phyloP scores from a whole-genome alignment of 2,888 invertebrate species.

The Ophion obscuratus region DNA sequence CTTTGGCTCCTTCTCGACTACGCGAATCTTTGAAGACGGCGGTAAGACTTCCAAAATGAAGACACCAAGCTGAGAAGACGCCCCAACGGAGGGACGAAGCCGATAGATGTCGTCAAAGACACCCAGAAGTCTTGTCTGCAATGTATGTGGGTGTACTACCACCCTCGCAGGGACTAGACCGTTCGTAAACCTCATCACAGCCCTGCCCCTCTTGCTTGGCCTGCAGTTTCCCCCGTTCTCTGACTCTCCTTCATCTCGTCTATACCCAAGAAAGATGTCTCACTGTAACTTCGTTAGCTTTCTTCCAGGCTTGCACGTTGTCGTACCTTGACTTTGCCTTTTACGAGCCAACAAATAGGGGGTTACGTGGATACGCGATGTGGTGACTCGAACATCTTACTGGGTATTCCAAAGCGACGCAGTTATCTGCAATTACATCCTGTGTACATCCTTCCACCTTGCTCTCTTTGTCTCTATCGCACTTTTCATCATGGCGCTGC shows the following conservation, averaged over 20 bases:
- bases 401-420: conserved; percentile 77
- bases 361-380: conserved; percentile 77
- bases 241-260: conserved; percentile 69
- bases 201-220: conserved; percentile 44
- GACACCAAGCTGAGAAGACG: conserved; percentile 22
- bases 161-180: conserved; percentile 14
- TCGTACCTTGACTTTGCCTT: conserved; percentile 78
- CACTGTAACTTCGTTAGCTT: conserved; percentile 82
- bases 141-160: neutral
- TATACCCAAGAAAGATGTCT: conserved; percentile 77
- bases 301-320: conserved; percentile 75
- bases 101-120: conserved; percentile 46
- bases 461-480: neutral
- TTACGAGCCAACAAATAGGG: conserved; percentile 74
- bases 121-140: neutral
- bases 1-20: conserved; percentile 39
- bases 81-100: conserved; percentile 30
- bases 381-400: conserved; percentile 71
- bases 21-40: conserved; percentile 58
- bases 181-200: conserved; percentile 54
- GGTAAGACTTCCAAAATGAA: conserved; percentile 35
- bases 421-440: conserved; percentile 79
- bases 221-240: conserved; percentile 39
- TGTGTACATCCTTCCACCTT: conserved; percentile 58
- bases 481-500: too few species aligned